These are phyloP conservation scores for Pseudanteris insignis DNA, from an alignment of 2,888 invertebrate genomes.

Conservation along the genomic window DNA sequence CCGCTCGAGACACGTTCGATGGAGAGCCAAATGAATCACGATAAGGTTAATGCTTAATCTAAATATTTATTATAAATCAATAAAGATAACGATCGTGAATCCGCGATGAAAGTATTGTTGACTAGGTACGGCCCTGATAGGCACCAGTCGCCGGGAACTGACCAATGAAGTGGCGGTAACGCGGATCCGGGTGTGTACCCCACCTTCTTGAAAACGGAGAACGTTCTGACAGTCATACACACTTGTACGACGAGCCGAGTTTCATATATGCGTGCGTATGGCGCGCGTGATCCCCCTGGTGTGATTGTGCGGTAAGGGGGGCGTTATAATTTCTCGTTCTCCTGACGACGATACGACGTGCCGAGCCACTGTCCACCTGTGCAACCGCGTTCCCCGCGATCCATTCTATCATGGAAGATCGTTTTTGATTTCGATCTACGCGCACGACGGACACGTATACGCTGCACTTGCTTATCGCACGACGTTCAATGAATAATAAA, in stretches of 20 bases:
- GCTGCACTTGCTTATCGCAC: constrained; percentile 21
- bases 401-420: constrained; percentile 46
- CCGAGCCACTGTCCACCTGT: constrained; percentile 46
- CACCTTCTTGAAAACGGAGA: constrained; percentile 43
- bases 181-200: constrained; percentile 51
- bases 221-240: constrained; percentile 39
- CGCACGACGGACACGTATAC: constrained; percentile 16
- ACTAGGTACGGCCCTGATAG: constrained; percentile 45
- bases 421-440: constrained; percentile 37
- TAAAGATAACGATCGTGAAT: constrained; percentile 12
- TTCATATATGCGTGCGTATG: constrained; percentile 36
- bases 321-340: too few relatives aligned
- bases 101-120: constrained; percentile 5
- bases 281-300: too few relatives aligned
- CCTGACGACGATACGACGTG: too few relatives aligned
- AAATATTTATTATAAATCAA: constrained; percentile 20
- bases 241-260: constrained; percentile 37
- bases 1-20: too few relatives aligned
- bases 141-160: constrained; percentile 46
- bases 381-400: constrained; percentile 30
- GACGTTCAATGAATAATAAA: constrained; percentile 21
- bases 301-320: too few relatives aligned
- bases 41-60: constrained; percentile 3
- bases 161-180: constrained; percentile 48
- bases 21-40: constrained; percentile 1